A percentile compares a stretch with the other conserved stretches of the same genome.
phyloP scores from a whole-genome alignment of 2,888 invertebrate species.

The Pyrocoelia pectoralis region DNA sequence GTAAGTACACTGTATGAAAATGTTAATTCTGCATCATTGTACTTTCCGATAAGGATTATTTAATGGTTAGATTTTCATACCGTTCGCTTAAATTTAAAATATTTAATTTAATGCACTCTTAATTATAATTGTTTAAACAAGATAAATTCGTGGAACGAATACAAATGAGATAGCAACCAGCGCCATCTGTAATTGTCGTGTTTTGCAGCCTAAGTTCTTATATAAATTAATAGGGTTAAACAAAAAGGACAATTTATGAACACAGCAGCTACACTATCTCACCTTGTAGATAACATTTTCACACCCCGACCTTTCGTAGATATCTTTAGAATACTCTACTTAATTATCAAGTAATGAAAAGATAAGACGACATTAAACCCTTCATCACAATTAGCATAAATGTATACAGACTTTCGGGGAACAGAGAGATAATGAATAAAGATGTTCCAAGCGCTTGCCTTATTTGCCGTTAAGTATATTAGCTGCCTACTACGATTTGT shows the following conservation, averaged over 20 bases:
- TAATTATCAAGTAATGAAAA: slow-evolving; percentile 1
- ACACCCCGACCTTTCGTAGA: not conserved
- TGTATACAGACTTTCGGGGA: not conserved
- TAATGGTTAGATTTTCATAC: no score
- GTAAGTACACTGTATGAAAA: no score
- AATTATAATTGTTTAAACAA: no score
- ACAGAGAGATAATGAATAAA: not conserved
- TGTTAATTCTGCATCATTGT: no score
- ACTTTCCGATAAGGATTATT: no score
- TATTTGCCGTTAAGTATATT: not conserved
- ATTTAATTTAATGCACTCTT: no score
- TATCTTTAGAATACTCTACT: not conserved
- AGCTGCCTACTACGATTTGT: not conserved
- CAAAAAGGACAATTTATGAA: slow-evolving; percentile 1
- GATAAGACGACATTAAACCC: not conserved
- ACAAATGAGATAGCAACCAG: not conserved
- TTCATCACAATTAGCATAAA: not conserved
- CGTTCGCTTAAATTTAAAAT: no score
- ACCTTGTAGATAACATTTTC: not conserved
- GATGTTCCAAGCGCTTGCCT: not conserved
- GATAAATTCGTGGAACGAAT: no score
- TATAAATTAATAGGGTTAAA: not conserved
- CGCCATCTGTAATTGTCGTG: slow-evolving; percentile 1
- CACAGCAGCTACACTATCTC: not conserved
- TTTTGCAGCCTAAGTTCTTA: not conserved